Percentiles rank a stretch among this genome's conserved stretches.
Conservation (phyloP, 2,797 vertebrate species). For the Coregonus sp. region DNA sequence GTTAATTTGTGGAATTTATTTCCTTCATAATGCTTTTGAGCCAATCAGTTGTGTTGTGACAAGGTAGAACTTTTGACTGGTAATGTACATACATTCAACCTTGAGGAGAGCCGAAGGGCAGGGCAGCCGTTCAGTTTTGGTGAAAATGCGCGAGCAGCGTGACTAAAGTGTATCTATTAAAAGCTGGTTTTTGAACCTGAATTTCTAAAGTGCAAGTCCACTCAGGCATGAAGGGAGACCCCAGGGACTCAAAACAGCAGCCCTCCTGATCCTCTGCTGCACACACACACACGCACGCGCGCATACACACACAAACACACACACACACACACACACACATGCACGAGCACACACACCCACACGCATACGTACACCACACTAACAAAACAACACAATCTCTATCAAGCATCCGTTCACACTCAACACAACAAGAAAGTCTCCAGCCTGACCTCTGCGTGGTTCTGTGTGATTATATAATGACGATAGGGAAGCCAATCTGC, state of each 20-base stretch:
- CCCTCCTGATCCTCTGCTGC: constrained; percentile 21
- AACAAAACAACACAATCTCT: constrained; percentile 32
- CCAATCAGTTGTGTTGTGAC: no score
- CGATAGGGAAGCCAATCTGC: constrained; percentile 20
- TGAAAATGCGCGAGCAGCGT: constrained; percentile 19
- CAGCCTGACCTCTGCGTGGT: constrained; percentile 55
- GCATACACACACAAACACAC: constrained; percentile 6
- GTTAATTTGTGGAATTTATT: no score
- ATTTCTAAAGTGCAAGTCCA: constrained; percentile 52
- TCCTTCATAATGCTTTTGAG: no score
- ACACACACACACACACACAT: background rate
- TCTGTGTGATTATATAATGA: constrained; percentile 53
- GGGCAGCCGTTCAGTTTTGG: constrained; percentile 5
- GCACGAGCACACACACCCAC: background rate
- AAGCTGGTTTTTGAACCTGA: constrained; percentile 45
- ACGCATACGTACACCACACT: constrained; percentile 9
- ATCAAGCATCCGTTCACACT: constrained; percentile 26
- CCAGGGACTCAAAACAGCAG: constrained; percentile 28
- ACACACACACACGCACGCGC: constrained; percentile 15
- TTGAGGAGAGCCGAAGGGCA: constrained; percentile 38
- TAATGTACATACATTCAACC: constrained; percentile 42
- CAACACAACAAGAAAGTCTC: constrained; percentile 7
- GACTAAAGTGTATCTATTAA: constrained; percentile 53
- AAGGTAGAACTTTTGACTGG: no score
- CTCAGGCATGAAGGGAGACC: constrained; percentile 49